These are phyloP conservation scores for Chrysochloris asiatica DNA, from an alignment of 2,113 vertebrate species.

Conservation along the genomic window DNA sequence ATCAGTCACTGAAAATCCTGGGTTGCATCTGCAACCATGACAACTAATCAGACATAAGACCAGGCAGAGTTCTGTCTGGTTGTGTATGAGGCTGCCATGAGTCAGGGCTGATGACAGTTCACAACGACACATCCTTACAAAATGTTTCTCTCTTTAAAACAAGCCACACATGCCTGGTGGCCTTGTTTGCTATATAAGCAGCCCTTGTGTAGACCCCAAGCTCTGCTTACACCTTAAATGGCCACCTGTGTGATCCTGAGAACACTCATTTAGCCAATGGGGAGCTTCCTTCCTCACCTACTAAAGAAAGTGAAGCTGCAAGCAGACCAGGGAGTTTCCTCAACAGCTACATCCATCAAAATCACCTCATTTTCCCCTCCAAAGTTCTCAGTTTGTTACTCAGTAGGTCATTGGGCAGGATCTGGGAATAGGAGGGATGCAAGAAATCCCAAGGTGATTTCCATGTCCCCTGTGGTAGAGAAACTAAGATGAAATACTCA, in stretches of 20 bases:
- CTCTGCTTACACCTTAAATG: not conserved
- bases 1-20: not conserved
- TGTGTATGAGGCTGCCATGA: not conserved
- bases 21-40: not conserved
- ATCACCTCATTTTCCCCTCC: not conserved
- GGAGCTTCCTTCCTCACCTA: not conserved
- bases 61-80: not conserved
- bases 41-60: not conserved
- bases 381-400: conserved; percentile 25
- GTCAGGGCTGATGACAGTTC: not conserved
- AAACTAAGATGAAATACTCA: conserved; percentile 36
- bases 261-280: not conserved
- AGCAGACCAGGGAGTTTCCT: not conserved
- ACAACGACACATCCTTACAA: not conserved
- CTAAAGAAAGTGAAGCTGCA: not conserved
- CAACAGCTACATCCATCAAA: not conserved
- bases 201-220: not conserved
- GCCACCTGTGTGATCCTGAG: not conserved
- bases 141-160: not conserved
- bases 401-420: not conserved
- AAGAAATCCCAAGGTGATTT: not conserved
- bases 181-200: not conserved
- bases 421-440: not conserved
- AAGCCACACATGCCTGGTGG: not conserved
- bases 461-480: not conserved